Percentiles rank a stretch among this genome's conserved stretches.
phyloP scores from a whole-genome alignment of 2,797 vertebrate genomes.

The Morus bassanus region DNA sequence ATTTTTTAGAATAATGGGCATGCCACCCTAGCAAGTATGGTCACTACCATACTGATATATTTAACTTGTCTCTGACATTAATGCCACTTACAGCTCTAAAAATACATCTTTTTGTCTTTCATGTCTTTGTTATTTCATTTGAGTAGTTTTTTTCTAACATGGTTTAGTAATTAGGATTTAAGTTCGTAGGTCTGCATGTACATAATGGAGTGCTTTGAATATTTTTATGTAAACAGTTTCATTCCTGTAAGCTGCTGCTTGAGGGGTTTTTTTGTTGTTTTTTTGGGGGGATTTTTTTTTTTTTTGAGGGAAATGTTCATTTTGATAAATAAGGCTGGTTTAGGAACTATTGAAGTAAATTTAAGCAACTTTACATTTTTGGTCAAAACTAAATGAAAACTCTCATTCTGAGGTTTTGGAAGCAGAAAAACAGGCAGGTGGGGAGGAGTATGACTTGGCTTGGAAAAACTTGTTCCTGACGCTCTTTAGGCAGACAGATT shows the following conservation, averaged over 20 bases:
- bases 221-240: neutral
- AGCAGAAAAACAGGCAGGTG: slow-evolving; percentile 10
- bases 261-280: neutral
- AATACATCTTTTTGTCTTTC: neutral
- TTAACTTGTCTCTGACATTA: neutral
- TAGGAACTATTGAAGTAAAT: neutral
- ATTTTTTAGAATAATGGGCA: neutral
- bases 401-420: neutral
- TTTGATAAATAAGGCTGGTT: neutral
- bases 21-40: neutral
- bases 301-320: neutral
- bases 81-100: neutral
- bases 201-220: neutral
- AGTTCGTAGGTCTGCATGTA: neutral
- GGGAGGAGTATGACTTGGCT: slow-evolving; percentile 11
- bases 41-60: neutral
- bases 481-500: slow-evolving; percentile 48
- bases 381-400: neutral
- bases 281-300: too few species aligned
- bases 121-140: neutral
- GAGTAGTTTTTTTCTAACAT: neutral
- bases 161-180: neutral
- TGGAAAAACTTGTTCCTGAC: neutral
- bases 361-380: neutral
- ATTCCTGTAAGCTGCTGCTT: neutral